phyloP scores from a whole-genome alignment of 2,888 invertebrate species.

The Margaritifera margaritifera region DNA sequence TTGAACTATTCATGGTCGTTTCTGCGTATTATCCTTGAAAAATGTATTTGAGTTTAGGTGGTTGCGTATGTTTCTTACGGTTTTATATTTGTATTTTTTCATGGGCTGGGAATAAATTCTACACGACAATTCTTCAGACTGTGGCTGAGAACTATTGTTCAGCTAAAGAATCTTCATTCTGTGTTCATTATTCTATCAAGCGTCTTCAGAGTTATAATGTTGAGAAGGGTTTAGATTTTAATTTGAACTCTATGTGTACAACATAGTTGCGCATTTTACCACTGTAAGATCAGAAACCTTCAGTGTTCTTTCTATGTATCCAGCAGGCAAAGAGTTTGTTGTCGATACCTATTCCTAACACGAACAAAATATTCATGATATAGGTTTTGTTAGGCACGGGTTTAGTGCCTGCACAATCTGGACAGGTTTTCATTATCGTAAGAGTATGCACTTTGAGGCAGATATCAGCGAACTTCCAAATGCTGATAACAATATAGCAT shows the following conservation, averaged over 20 bases:
- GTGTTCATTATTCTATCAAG: conserved; percentile 21
- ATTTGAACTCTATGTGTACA: conserved; percentile 24
- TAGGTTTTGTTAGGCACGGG: conserved; percentile 7
- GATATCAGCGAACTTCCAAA: conserved; percentile 12
- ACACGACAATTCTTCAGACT: too few species aligned
- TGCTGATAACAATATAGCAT: conserved; percentile 10
- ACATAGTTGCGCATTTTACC: conserved; percentile 32
- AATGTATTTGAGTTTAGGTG: too few species aligned
- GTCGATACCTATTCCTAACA: conserved; percentile 11
- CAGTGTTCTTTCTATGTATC: conserved; percentile 30
- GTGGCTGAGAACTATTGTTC: conserved; percentile 14
- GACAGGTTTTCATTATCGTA: conserved; percentile 24
- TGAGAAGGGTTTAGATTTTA: conserved; percentile 15
- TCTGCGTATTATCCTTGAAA: too few species aligned
- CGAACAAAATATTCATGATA: neutral
- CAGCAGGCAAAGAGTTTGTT: conserved; percentile 37
- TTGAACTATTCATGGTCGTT: too few species aligned
- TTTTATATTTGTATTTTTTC: too few species aligned
- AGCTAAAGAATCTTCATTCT: conserved; percentile 3
- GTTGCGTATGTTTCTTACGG: too few species aligned
- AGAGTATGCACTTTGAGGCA: conserved; percentile 11
- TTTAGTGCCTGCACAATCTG: conserved; percentile 12
- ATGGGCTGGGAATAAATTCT: too few species aligned
- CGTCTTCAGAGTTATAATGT: conserved; percentile 27
- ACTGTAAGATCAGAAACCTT: conserved; percentile 20